Evolutionary conservation across 35 echinoderm and acorn worm genomes (phyloP), one percentile per base, ranked within the genome.

Genomic region (Apostichopus parvimensis): DNA sequence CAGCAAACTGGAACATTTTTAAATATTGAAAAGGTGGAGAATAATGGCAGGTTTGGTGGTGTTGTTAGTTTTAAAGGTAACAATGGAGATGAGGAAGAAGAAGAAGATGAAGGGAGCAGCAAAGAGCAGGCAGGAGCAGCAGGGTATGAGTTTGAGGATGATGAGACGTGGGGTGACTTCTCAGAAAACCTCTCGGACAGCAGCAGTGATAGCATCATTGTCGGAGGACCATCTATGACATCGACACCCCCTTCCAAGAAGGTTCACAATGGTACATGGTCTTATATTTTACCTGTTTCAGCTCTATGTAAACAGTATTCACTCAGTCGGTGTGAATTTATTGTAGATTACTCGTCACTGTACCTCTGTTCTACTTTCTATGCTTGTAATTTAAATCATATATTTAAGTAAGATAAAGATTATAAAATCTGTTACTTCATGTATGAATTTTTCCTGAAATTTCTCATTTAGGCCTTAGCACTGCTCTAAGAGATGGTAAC

Each of bases 121-220:
- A 57, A 56, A 73, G 87, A 82, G 83, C 73, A 60, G 86, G 21
- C 57, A 9, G 86, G 86, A 88, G 86, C 11, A 53, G 53, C 87
- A 79, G 80, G 93, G 22, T 82, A 93, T 81, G 95, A 96, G 82
- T 99, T 99, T 95, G 95, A 99, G 17, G 97, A 99, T 89, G 95
- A 96, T 70, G 97, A 99, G 87, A 98, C 92, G 20, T 98, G 97
- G 97, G 97, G 97, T 9, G 97, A 98, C 71, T 98, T 98, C 77
- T 91, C 90, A 6, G 90, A 55, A 0, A 91, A 87, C 21, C 57
- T 90, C 12, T 93, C 88, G n/a, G 94, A 95, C 77, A 98, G 96
- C 86, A 92, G 94, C 60, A 79, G 89, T 93, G 97, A 96, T 11
- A 98, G 97, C 59, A 92, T 98, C 54, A n/a, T 94, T 53, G 93